phyloP scores from a whole-genome alignment of 2,888 invertebrate species.

The Chrysomela aeneicollis region DNA sequence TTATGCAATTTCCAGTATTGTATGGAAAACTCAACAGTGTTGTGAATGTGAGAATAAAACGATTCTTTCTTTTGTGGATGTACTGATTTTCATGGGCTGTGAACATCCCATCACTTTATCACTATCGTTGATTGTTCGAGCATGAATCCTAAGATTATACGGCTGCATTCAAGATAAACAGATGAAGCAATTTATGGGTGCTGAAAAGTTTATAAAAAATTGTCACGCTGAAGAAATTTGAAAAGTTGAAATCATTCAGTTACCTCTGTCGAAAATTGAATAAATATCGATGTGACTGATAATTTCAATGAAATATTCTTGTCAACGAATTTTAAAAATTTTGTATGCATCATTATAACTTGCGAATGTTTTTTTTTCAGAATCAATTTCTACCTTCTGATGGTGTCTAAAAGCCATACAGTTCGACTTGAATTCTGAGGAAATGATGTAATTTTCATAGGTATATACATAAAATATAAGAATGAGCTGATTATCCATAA shows the following conservation, averaged over 20 bases:
- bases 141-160: conserved; percentile 13
- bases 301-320: too few species aligned
- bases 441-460: too few species aligned
- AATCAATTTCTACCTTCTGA: neutral
- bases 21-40: neutral
- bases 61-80: conserved; percentile 14
- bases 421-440: neutral
- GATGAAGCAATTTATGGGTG: too few species aligned
- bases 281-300: too few species aligned
- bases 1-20: neutral
- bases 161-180: neutral
- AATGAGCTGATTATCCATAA: neutral
- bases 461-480: neutral
- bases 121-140: neutral
- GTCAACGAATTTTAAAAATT: too few species aligned
- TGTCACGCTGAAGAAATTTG: too few species aligned
- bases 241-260: too few species aligned
- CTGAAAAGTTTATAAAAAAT: too few species aligned
- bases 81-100: conserved; percentile 19
- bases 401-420: neutral
- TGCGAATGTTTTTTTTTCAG: neutral
- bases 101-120: conserved; percentile 19
- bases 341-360: too few species aligned
- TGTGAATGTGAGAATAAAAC: neutral
- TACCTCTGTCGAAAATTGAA: too few species aligned